Evolutionary conservation across 2,797 vertebrate genomes (phyloP).

Genomic region (Remorina albescens): DNA sequence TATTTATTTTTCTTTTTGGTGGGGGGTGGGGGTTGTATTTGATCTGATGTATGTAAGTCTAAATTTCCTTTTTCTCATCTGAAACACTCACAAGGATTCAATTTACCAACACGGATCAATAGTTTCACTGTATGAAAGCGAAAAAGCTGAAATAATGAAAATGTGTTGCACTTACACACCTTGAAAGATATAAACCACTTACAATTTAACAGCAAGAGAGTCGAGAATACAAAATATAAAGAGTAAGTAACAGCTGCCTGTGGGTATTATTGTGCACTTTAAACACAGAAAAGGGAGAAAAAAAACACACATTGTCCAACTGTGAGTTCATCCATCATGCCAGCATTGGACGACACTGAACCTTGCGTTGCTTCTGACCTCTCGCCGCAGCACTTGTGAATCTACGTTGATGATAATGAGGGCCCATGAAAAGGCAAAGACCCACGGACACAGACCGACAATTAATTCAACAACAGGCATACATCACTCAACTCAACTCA

Average conservation of each 20-base stretch:
- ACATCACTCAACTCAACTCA: no score
- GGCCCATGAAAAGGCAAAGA: slow-evolving; percentile 43
- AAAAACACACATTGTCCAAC: slow-evolving; percentile 7
- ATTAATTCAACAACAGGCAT: slow-evolving; percentile 43
- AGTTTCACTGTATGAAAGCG: background rate
- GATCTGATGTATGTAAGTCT: background rate
- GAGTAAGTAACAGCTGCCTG: background rate
- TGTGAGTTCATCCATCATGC: slow-evolving; percentile 41
- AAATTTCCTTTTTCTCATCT: background rate
- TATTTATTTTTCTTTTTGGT: no score
- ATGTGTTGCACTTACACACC: background rate
- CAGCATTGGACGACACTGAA: slow-evolving; percentile 31
- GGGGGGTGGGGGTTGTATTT: background rate
- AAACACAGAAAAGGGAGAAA: no score
- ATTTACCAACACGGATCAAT: slow-evolving; percentile 5
- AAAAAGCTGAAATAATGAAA: background rate
- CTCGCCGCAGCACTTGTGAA: slow-evolving; percentile 33
- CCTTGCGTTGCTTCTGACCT: slow-evolving; percentile 42
- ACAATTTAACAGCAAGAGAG: background rate
- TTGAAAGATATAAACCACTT: background rate
- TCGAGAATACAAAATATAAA: background rate
- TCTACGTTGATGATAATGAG: slow-evolving; percentile 54
- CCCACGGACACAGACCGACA: slow-evolving; percentile 37
- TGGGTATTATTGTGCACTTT: background rate
- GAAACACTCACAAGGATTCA: slow-evolving; percentile 7